Conservation (phyloP, 2,797 vertebrate species). For the Prunella strophiata region DNA sequence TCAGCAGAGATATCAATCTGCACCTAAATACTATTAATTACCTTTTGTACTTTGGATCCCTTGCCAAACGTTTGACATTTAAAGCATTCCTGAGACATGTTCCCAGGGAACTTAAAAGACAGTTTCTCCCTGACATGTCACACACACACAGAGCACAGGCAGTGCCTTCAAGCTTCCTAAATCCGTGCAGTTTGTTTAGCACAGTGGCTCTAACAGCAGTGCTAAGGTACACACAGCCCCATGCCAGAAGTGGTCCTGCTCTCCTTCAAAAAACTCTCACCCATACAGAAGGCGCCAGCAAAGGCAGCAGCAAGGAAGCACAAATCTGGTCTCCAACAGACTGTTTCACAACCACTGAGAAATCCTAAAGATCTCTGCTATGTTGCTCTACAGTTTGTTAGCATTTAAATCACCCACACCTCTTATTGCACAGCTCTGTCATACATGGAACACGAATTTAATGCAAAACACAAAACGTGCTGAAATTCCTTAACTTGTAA, state of each 20-base stretch:
- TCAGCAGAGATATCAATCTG: slow-evolving; percentile 36
- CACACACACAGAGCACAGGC: neutral
- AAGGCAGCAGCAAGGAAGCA: neutral
- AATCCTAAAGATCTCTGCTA: neutral
- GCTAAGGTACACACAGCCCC: neutral
- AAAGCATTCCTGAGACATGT: neutral
- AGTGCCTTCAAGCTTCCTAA: neutral
- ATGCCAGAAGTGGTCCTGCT: neutral
- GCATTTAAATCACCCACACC: slow-evolving; percentile 1
- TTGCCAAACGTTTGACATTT: slow-evolving; percentile 59
- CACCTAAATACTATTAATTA: slow-evolving; percentile 34
- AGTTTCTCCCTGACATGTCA: neutral
- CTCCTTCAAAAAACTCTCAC: neutral
- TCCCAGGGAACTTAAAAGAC: neutral
- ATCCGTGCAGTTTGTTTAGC: neutral
- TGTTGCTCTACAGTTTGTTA: neutral
- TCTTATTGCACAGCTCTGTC: neutral
- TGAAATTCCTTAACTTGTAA: neutral
- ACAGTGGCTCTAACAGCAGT: neutral
- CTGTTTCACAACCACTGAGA: neutral
- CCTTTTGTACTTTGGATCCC: slow-evolving; percentile 33
- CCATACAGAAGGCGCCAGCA: neutral
- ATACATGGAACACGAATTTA: neutral
- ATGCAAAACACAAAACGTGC: neutral
- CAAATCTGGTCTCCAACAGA: neutral